Percentiles rank a stretch among this genome's conserved stretches.
phyloP scores from a whole-genome alignment of 64 coral and sea anemone genomes.

The Montipora efflorescens region DNA sequence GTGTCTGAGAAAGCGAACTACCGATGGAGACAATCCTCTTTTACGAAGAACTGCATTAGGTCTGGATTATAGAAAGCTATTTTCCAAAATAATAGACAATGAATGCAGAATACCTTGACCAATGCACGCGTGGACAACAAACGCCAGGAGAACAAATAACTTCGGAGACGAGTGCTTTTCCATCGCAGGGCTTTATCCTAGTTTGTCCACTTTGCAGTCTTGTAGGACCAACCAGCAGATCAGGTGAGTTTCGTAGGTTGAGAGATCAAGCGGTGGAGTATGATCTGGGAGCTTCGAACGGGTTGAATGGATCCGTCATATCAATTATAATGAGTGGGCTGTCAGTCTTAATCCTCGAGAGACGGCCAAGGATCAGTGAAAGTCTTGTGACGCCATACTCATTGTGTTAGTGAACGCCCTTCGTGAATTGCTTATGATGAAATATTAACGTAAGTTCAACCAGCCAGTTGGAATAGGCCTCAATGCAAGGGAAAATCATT shows the following conservation, averaged over 20 bases:
- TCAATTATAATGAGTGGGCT: not conserved
- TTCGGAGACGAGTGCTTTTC: not conserved
- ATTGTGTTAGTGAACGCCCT: not conserved
- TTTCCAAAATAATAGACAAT: not conserved
- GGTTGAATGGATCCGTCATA: not conserved
- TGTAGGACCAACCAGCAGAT: not conserved
- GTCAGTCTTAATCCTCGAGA: not conserved
- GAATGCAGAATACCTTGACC: conserved; percentile 4
- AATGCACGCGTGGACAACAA: not conserved
- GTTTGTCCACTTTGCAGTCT: not conserved
- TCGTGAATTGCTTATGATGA: not conserved
- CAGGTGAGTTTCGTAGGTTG: not conserved
- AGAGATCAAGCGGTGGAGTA: not conserved
- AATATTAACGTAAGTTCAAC: not conserved
- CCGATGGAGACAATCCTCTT: not conserved
- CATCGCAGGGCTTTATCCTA: not conserved
- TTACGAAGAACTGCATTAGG: not conserved
- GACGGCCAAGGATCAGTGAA: no score
- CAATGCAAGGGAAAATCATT: not conserved
- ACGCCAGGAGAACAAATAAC: not conserved
- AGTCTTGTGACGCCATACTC: not conserved
- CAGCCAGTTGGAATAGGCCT: not conserved
- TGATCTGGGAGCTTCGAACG: not conserved
- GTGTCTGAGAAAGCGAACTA: not conserved
- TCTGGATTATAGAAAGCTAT: not conserved